Evolutionary conservation across 92 coral and sea anemone genomes (phyloP), one percentile per base, ranked within the genome.

Genomic region (Blastomussa wellsi): DNA sequence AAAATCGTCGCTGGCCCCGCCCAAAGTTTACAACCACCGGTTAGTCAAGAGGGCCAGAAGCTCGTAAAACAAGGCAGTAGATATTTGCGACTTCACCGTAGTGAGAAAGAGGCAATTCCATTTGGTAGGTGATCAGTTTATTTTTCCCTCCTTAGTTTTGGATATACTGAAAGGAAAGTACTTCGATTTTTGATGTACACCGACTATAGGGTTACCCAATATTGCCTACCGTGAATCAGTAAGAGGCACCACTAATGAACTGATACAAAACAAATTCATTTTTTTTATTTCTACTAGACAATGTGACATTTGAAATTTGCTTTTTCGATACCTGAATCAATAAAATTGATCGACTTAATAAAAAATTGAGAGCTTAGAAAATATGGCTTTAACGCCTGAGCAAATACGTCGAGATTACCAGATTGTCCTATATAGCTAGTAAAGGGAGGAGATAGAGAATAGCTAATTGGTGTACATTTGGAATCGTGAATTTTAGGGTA

Each of bases 11-110:
- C n/a, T 10, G 24, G 20, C 62, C 76, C 65, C 84, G 47, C 84
- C 84, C 75, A 79, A 31, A 41, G 41, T 65, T 3, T 64, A 65
- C 15, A 17, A 47, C 16, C 83, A 79, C 83, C 83, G 7, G 83
- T 31, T 64, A 16, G 38, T 29, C 37, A 65, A 3, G 35, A 67
- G n/a, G 15, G 32, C 19, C 60, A 31, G 22, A 37, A 28, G 55
- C 83, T 15, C 9, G 29, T 12, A 19, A 65, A 66, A 16, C 72
- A 17, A 36, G 52, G 3, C 9, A 17, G 32, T 32, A 59, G 14
- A 36, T 26, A 60, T 49, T 39, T 4, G 8, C 67, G 4, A 60
- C 19, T 59, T 59, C 32, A 41, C 29, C 31, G 36, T n/a, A 44
- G 14, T 14, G 24, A 31, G 38, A 48, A 29, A 75, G 37, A 38